Evolutionary conservation across 2,888 invertebrate genomes (phyloP).

Genomic region (Drosophila demipolita): DNA sequence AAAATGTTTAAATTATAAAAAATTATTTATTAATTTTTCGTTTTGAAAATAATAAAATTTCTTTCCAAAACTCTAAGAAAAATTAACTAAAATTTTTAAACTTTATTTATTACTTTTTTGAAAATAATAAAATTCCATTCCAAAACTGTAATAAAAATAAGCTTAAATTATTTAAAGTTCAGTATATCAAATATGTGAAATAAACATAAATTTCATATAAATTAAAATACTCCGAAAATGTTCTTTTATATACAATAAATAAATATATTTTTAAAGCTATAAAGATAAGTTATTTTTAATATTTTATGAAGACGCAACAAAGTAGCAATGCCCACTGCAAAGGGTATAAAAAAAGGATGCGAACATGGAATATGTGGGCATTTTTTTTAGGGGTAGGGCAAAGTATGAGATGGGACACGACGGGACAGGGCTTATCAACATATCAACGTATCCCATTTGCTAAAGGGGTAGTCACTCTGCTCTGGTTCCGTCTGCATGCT

Average conservation of each 20-base stretch:
- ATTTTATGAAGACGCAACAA: background rate
- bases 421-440: constrained; percentile 25
- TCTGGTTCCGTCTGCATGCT: constrained; percentile 8
- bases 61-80: background rate
- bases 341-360: constrained; percentile 11
- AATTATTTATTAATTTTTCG: too few species aligned
- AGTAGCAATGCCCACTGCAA: background rate
- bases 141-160: background rate
- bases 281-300: background rate
- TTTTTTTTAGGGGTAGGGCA: background rate
- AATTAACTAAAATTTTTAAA: background rate
- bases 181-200: background rate
- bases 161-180: too few species aligned
- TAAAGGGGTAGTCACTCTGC: constrained; percentile 32
- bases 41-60: background rate
- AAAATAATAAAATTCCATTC: background rate
- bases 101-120: too few species aligned
- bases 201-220: background rate
- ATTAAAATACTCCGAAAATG: background rate
- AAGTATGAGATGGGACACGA: constrained; percentile 1
- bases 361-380: constrained; percentile 5
- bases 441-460: constrained; percentile 37
- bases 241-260: background rate
- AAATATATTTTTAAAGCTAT: background rate
- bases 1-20: too few species aligned